phyloP scores from a whole-genome alignment of 2,797 vertebrate species.

The Ptychadena robeensis region DNA sequence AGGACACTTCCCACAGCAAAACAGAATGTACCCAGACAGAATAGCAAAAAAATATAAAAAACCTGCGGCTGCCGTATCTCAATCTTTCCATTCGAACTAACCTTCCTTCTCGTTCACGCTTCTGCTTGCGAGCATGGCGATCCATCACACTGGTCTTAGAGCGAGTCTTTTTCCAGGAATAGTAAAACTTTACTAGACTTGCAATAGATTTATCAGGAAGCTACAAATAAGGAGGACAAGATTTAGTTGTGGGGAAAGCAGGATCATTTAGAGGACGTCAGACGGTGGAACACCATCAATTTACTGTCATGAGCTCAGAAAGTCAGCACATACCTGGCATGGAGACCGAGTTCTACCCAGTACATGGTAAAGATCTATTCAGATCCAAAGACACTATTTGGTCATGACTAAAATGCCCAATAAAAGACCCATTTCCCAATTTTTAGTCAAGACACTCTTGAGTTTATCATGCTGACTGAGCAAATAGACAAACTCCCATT shows the following conservation, averaged over 20 bases:
- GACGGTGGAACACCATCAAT: neutral
- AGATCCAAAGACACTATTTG: neutral
- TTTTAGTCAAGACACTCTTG: too few species aligned
- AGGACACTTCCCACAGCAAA: conserved; percentile 7
- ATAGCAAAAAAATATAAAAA: too few species aligned
- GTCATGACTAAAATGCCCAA: too few species aligned
- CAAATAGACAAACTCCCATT: too few species aligned
- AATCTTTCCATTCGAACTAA: conserved; percentile 64
- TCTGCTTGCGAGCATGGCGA: conserved; percentile 90
- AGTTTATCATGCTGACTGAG: too few species aligned
- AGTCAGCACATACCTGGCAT: neutral
- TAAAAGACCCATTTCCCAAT: too few species aligned
- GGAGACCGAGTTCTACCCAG: neutral
- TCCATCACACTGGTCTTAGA: conserved; percentile 97
- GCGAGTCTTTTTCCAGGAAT: conserved; percentile 97
- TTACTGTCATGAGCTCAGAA: neutral
- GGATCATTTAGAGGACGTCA: neutral
- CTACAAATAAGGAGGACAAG: conserved; percentile 72
- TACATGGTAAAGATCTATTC: neutral
- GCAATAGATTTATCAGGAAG: conserved; percentile 94
- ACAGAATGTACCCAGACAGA: too few species aligned
- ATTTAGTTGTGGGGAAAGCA: neutral
- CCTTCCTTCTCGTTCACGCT: conserved; percentile 91
- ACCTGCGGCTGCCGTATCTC: neutral
- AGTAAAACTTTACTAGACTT: conserved; percentile 94